phyloP scores from a whole-genome alignment of 2,113 vertebrate species.

The Maccullochella peelii region DNA sequence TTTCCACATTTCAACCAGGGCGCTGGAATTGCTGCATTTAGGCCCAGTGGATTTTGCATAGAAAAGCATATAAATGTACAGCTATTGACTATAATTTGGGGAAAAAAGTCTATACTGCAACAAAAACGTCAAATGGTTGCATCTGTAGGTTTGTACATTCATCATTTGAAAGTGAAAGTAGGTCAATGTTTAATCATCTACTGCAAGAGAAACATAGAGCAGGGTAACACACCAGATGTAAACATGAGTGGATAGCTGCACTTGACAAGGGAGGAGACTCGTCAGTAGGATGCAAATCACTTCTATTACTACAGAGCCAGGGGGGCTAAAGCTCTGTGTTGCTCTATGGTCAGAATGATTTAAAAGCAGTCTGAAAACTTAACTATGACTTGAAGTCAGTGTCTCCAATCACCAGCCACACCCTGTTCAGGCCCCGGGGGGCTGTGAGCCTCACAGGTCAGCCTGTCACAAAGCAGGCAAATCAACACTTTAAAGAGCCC shows the following conservation, averaged over 20 bases:
- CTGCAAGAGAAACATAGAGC: neutral
- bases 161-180: neutral
- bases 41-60: too few relatives aligned
- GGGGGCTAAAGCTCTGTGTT: slow-evolving; percentile 32
- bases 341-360: slow-evolving; percentile 66
- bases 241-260: slow-evolving; percentile 12
- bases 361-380: slow-evolving; percentile 72
- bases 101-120: neutral
- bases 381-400: slow-evolving; percentile 63
- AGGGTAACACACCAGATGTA: neutral
- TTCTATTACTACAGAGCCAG: slow-evolving; percentile 35
- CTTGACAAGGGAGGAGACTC: slow-evolving; percentile 19
- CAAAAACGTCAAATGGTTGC: neutral
- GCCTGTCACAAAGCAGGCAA: slow-evolving; percentile 58
- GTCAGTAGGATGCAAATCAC: slow-evolving; percentile 42
- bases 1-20: neutral
- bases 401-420: slow-evolving; percentile 77
- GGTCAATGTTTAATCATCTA: neutral
- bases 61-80: neutral
- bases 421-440: slow-evolving; percentile 51
- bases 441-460: slow-evolving; percentile 58
- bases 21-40: neutral
- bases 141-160: neutral
- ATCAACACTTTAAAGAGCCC: slow-evolving; percentile 75
- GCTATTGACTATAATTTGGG: too few relatives aligned